Evolutionary conservation across 2,888 invertebrate genomes (phyloP), one percentile per base, ranked within the genome.

Genomic region (Orthosia gracilis): DNA sequence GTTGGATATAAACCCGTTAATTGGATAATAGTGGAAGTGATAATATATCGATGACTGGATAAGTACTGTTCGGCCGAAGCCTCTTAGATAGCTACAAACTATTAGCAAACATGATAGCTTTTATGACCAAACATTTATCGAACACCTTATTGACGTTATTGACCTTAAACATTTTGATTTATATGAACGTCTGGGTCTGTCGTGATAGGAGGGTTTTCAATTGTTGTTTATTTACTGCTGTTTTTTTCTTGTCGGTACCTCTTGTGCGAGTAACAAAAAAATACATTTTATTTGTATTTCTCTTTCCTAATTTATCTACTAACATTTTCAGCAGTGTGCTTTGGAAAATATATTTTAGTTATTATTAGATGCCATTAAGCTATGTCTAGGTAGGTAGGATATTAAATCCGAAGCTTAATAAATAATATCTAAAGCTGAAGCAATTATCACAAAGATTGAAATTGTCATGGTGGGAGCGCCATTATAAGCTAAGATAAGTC

Each of bases 1-100:
- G 83, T 81, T 73, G 71, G 88, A 87, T 87, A 89, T 84, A 78
- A 77, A 82, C 83, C 84, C 87, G 89, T 87, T 93, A 91, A 93
- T 91, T 92, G 89, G 90, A 89, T 91, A 89, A 89, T 88, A 87
- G 84, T 82, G 76, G 71, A 82, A 76, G 58, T 64, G 73, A 72
- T 72, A 68, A 76, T 66, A 78, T 76, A 76, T 78, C 69, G 77
- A 73, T 83, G 69, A 76, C 52, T 64, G 49, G 67, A 62, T 76
- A 80, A 79, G 76, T 73, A 69, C 66, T 71, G 54, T 49, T 61
- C 45, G 73, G 54, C 64, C 54, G 54, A 15, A 50, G 59, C 47
- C 40, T 73, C 68, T 84, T 85, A 70, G 77, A 85, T 81, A 69
- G 69, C 50, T 67, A 73, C 74, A 52, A 63, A 83, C 82, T 87